Conservation (phyloP, 2,113 vertebrate genomes). For the Dasypus novemcinctus region DNA sequence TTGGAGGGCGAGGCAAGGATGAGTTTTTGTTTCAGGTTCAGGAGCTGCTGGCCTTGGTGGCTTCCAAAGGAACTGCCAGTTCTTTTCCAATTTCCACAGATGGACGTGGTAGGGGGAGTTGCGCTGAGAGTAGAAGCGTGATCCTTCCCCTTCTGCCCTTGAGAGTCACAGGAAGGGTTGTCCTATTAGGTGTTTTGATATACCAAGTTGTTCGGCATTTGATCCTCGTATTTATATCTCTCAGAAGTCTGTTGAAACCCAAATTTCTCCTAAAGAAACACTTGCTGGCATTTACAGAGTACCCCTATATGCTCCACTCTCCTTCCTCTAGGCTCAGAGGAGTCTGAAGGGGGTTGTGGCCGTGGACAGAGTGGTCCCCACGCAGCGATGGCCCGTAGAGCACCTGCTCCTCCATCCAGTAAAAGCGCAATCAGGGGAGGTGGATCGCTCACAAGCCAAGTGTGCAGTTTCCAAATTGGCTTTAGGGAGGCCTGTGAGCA, state of each 20-base stretch:
- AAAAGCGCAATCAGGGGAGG: too few species aligned
- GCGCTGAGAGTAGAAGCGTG: background rate
- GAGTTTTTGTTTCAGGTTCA: background rate
- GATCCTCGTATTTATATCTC: background rate
- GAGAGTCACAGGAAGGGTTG: background rate
- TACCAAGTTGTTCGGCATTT: background rate
- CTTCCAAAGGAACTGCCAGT: background rate
- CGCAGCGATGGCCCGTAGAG: background rate
- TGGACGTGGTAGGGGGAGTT: background rate
- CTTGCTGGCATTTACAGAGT: background rate
- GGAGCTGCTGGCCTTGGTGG: background rate
- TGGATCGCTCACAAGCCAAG: too few species aligned
- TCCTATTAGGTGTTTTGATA: background rate
- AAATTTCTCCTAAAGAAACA: background rate
- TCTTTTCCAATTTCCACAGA: background rate
- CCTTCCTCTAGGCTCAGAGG: background rate
- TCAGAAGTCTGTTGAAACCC: background rate
- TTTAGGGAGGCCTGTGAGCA: background rate
- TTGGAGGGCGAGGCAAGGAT: rapidly evolving
- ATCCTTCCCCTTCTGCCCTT: background rate
- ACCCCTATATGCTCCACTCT: too few species aligned
- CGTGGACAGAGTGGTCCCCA: background rate
- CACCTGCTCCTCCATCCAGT: background rate
- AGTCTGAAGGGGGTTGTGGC: background rate
- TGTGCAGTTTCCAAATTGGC: background rate